phyloP scores from a whole-genome alignment of 1,140 invertebrate species.

The Pachyrhynchus sulphureomaculatus region DNA sequence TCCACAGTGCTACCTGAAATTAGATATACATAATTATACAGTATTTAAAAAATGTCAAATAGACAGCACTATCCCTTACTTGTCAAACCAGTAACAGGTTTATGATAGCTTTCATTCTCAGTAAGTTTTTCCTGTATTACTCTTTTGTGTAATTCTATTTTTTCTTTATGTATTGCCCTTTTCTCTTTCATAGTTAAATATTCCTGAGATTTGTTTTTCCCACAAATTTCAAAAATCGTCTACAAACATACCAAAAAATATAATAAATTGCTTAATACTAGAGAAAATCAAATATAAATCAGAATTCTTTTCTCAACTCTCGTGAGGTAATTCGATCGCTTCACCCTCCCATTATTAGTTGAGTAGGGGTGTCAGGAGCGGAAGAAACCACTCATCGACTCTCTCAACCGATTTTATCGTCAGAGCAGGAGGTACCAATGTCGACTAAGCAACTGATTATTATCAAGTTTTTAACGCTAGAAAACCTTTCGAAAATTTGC shows the following conservation, averaged over 20 bases:
- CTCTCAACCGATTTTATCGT: no score
- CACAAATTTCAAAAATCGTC: conserved; percentile 94
- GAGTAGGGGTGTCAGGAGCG: no score
- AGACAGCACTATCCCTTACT: conserved; percentile 1
- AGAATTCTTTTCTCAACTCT: neutral
- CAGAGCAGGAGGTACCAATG: no score
- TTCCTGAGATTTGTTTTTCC: conserved; percentile 73
- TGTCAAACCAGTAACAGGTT: conserved; percentile 10
- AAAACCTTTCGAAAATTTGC: no score
- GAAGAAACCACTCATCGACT: no score
- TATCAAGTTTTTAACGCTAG: no score
- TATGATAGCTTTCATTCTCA: conserved; percentile 39
- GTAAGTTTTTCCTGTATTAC: conserved; percentile 52
- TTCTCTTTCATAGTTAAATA: conserved; percentile 74
- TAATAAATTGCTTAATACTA: neutral
- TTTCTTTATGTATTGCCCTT: conserved; percentile 63
- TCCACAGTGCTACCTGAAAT: conserved; percentile 41
- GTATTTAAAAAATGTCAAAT: neutral
- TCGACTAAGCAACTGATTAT: no score
- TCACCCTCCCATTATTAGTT: no score
- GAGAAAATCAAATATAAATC: no score
- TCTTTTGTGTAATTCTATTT: conserved; percentile 55
- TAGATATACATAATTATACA: neutral
- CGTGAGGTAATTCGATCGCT: no score
- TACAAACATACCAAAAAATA: no score